These are phyloP conservation scores for Pocillopora verrucosa DNA, from an alignment of 64 coral and sea anemone species.

Conservation along the genomic window DNA sequence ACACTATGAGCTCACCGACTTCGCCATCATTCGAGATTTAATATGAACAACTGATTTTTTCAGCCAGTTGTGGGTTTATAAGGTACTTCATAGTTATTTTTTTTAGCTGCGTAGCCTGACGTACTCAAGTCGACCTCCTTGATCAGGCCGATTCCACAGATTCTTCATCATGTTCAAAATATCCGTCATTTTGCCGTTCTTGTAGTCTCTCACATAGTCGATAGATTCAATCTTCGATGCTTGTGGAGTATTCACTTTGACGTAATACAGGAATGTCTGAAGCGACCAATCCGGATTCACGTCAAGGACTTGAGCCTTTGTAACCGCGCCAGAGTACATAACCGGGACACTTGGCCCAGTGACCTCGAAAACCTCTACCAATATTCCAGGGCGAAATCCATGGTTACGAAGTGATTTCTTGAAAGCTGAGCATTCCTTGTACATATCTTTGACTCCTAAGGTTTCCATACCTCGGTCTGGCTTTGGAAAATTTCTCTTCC, in stretches of 20 bases:
- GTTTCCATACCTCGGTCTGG: slow-evolving; percentile 9
- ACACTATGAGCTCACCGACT: too few species aligned
- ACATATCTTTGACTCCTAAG: slow-evolving; percentile 31
- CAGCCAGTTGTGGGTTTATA: too few species aligned
- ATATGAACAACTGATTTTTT: too few species aligned
- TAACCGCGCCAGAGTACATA: slow-evolving; percentile 46
- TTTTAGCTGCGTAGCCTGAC: slow-evolving; percentile 25
- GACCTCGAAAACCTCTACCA: slow-evolving; percentile 61
- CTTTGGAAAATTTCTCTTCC: slow-evolving; percentile 49
- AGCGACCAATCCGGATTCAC: slow-evolving; percentile 52
- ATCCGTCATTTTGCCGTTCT: slow-evolving; percentile 4
- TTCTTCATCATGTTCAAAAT: slow-evolving; percentile 53
- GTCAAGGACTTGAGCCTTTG: slow-evolving; percentile 43
- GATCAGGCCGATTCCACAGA: slow-evolving; percentile 21
- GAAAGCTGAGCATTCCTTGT: slow-evolving; percentile 33
- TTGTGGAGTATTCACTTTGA: slow-evolving; percentile 20
- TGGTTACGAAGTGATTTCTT: slow-evolving; percentile 40
- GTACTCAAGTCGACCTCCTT: slow-evolving; percentile 44
- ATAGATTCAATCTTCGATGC: slow-evolving; percentile 32
- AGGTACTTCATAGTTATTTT: too few species aligned
- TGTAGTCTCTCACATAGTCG: slow-evolving; percentile 32
- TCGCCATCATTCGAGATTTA: too few species aligned
- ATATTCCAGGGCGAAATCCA: slow-evolving; percentile 24
- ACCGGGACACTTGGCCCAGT: slow-evolving; percentile 57
- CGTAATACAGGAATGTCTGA: slow-evolving; percentile 48